These are phyloP conservation scores for Drosophila santomea DNA, from an alignment of 1,140 invertebrate species.

Conservation along the genomic window DNA sequence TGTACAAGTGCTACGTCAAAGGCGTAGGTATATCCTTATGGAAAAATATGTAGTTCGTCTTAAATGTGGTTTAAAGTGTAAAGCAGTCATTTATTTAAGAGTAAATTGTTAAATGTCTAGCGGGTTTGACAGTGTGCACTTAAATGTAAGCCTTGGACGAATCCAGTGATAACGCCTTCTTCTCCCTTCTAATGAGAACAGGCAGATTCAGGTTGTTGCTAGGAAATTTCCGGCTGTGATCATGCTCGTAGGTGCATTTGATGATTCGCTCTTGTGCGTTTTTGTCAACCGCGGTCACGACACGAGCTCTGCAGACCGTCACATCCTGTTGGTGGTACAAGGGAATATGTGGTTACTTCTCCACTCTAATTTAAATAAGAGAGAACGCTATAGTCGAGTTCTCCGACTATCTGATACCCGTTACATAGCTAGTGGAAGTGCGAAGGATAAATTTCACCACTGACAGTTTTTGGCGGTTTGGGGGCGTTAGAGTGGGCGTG, in stretches of 20 bases:
- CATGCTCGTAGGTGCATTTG: slow-evolving; percentile 73
- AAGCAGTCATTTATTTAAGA: slow-evolving; percentile 36
- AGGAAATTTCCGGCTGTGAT: slow-evolving; percentile 73
- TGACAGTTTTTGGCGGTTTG: too few species aligned
- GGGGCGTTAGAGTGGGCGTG: too few species aligned
- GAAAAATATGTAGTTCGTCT: slow-evolving; percentile 9
- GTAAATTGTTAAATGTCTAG: neutral
- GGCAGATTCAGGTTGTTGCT: slow-evolving; percentile 19
- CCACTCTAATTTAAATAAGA: neutral
- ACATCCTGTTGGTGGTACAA: slow-evolving; percentile 60
- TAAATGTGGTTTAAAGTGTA: slow-evolving; percentile 18
- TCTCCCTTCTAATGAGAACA: slow-evolving; percentile 40
- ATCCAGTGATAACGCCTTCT: slow-evolving; percentile 22
- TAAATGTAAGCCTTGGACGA: slow-evolving; percentile 41
- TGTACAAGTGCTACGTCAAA: neutral
- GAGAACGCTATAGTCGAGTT: too few species aligned
- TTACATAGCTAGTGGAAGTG: too few species aligned
- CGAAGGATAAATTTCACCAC: too few species aligned
- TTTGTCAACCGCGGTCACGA: slow-evolving; percentile 73
- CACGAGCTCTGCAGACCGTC: slow-evolving; percentile 71
- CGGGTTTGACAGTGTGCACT: slow-evolving; percentile 30
- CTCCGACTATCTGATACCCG: too few species aligned
- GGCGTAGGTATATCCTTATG: neutral
- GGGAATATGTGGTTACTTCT: neutral
- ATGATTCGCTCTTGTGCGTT: slow-evolving; percentile 61